Percentiles rank a stretch among this genome's conserved stretches.
Evolutionary conservation across 1,140 invertebrate species (phyloP).

Genomic region (Doryteuthis pealeii): DNA sequence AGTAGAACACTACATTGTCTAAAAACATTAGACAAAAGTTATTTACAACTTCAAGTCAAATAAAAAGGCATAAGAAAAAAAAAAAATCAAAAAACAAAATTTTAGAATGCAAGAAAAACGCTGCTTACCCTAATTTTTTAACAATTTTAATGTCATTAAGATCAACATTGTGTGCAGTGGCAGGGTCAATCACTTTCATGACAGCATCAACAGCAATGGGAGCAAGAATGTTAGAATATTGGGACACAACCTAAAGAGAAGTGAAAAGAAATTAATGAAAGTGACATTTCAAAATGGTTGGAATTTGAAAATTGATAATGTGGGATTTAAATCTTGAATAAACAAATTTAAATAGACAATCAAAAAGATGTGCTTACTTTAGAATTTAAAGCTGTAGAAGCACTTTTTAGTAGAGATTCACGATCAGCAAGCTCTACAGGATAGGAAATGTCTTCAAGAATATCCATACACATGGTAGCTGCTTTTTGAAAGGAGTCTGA

Average conservation of each 20-base stretch:
- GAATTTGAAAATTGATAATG: too few relatives aligned
- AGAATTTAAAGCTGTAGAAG: conserved; percentile 96
- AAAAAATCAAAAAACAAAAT: too few relatives aligned
- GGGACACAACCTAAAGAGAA: conserved; percentile 79
- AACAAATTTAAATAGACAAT: too few relatives aligned
- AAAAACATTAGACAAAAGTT: too few relatives aligned
- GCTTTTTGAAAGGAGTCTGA: conserved; percentile 96
- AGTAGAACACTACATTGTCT: too few relatives aligned
- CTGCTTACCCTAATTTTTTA: conserved; percentile 79
- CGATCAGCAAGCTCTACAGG: conserved; percentile 86
- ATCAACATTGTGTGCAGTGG: conserved; percentile 71
- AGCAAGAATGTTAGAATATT: conserved; percentile 91
- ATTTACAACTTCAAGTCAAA: too few relatives aligned
- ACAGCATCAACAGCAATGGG: conserved; percentile 98
- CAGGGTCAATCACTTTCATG: conserved; percentile 77
- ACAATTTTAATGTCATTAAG: conserved; percentile 90
- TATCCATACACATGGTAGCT: conserved; percentile 79
- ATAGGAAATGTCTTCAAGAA: conserved; percentile 82
- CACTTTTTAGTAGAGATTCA: conserved; percentile 87
- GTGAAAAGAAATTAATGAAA: conserved; percentile 16
- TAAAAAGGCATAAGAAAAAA: too few relatives aligned
- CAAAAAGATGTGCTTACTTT: conserved; percentile 72
- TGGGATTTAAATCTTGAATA: too few relatives aligned
- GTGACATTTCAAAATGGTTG: not conserved
- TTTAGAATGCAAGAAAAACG: too few relatives aligned